Evolutionary conservation across 1,140 invertebrate species (phyloP), one percentile per base, ranked within the genome.

Genomic region (Rhagoletis zephyria): DNA sequence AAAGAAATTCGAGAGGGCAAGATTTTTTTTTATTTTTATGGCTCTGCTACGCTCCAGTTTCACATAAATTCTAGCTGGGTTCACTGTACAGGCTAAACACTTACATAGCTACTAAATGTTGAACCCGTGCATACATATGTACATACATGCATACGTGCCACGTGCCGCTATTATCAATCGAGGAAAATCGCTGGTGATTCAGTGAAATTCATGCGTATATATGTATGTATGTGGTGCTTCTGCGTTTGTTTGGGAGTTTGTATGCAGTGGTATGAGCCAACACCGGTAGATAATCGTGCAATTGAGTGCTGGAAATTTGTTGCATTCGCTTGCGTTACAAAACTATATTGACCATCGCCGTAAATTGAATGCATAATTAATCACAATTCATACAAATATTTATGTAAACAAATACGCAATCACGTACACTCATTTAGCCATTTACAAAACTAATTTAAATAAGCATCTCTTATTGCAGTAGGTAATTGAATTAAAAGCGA

Each of bases 401-500:
- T n/a, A n/a, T 56, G 56, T 48, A 81, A 48, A 30, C 67, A 63
- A 67, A 67, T 19, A 81, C 19, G 9, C 48, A 81, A 81, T 51
- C 48, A 81, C 74, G 48, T 81, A 30, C 74, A n/a, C 19, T 48
- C 16, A 81, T 81, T 81, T 81, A 59, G 42, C 74, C 74, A 81
- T 19, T 81, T 56, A 81, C 48, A 81, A 51, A 81, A 81, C 74
- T 81, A 81, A 81, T 81, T 81, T 42, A 81, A 81, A 81, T 81
- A 81, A 42, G 74, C 45, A 81, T 81, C 74, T 81, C 48, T 81
- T 67, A 67, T 40, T 67, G 16, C 4, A 48, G 19, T 16, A 19
- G 9, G 48, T 81, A 81, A 81, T 81, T 81, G 74, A 81, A 81
- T 81, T 81, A 56, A 81, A 81, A 81, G n/a, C 16, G 45, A 81